Evolutionary conservation across 2,888 invertebrate genomes (phyloP).

Genomic region (Tridacna crocea): DNA sequence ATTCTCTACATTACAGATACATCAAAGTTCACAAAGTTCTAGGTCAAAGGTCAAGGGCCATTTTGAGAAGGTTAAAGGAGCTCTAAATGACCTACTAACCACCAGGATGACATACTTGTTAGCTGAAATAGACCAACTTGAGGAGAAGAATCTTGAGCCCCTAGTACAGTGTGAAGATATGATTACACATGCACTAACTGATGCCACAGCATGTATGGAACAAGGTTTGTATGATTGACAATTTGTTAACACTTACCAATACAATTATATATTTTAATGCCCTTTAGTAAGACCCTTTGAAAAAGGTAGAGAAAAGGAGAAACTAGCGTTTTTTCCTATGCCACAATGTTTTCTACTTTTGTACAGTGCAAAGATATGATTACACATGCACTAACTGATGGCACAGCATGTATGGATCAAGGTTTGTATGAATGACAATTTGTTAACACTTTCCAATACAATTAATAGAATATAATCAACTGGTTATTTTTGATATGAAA

Average conservation of each 20-base stretch:
- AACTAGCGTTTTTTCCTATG: neutral
- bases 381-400: conserved; percentile 70
- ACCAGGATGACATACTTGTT: conserved; percentile 67
- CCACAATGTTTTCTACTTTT: conserved; percentile 44
- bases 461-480: no score
- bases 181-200: conserved; percentile 72
- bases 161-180: conserved; percentile 77
- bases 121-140: conserved; percentile 71
- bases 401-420: conserved; percentile 76
- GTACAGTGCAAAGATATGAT: conserved; percentile 77
- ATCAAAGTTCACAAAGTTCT: conserved; percentile 71
- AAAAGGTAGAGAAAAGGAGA: neutral
- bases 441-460: no score
- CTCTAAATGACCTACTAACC: conserved; percentile 69
- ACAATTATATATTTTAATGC: neutral
- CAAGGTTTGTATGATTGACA: conserved; percentile 69
- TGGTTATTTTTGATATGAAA: no score
- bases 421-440: no score
- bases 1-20: conserved; percentile 64
- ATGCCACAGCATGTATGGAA: conserved; percentile 75
- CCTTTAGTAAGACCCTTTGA: neutral
- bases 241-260: neutral
- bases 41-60: conserved; percentile 71
- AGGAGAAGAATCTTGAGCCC: conserved; percentile 72
- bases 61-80: conserved; percentile 70